Conservation (phyloP, 1,140 invertebrate genomes). For the Pseudomyrmex pallidus region DNA sequence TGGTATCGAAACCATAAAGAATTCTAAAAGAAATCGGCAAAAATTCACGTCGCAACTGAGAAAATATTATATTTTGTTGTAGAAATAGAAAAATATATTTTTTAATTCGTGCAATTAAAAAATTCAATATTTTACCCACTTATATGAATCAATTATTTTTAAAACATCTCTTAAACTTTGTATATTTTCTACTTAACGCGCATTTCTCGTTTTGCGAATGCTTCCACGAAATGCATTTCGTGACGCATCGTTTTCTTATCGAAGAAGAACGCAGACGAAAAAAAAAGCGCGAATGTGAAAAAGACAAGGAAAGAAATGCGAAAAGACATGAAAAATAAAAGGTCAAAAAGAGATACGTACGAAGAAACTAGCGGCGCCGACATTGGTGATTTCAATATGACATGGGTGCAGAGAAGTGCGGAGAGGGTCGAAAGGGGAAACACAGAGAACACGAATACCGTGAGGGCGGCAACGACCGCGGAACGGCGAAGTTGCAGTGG, state of each 20-base stretch:
- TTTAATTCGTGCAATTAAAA: too few species aligned
- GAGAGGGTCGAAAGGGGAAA: neutral
- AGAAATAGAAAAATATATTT: neutral
- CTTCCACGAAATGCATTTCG: neutral
- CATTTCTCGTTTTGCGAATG: neutral
- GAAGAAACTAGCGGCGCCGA: neutral
- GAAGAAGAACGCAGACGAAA: neutral
- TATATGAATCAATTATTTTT: neutral
- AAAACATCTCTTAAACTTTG: too few species aligned
- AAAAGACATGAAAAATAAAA: conserved; percentile 19
- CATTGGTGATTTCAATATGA: neutral
- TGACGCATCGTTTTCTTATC: conserved; percentile 24
- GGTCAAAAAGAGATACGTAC: neutral
- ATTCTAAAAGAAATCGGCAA: conserved; percentile 15
- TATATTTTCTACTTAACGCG: too few species aligned
- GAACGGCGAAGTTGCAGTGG: conserved; percentile 77
- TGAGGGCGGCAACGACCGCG: conserved; percentile 77
- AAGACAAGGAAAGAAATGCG: neutral
- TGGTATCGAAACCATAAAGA: conserved; percentile 13
- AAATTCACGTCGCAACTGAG: neutral
- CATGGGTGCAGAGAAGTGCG: neutral
- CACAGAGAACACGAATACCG: conserved; percentile 62
- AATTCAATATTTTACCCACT: neutral
- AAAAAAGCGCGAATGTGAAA: conserved; percentile 5
- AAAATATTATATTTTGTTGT: neutral